A percentile compares a stretch with the other conserved stretches of the same genome.
phyloP scores from a whole-genome alignment of 2,888 invertebrate species.

The Watsonalla binaria region DNA sequence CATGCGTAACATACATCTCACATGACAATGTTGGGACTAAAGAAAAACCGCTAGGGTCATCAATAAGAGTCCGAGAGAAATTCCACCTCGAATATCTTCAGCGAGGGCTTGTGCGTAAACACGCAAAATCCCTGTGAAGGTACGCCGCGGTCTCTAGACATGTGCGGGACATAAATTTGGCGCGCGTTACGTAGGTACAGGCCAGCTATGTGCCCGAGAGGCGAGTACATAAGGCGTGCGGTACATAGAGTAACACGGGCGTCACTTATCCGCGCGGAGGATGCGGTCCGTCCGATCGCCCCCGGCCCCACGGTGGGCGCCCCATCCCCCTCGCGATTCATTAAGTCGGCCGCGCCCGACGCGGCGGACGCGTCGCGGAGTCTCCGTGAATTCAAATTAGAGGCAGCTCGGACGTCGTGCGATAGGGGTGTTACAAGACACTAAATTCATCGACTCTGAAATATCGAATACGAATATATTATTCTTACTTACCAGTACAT shows the following conservation, averaged over 20 bases:
- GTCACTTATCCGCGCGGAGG: conserved; percentile 78
- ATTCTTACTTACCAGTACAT: too few relatives aligned
- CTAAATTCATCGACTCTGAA: conserved; percentile 11
- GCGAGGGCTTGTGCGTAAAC: conserved; percentile 68
- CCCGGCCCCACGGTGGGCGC: conserved; percentile 49
- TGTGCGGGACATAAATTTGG: conserved; percentile 79
- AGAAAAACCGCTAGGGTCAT: conserved; percentile 48
- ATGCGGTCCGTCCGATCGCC: conserved; percentile 75
- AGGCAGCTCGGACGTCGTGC: conserved; percentile 75
- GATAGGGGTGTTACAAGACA: conserved; percentile 41
- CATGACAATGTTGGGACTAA: conserved; percentile 32
- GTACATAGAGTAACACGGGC: conserved; percentile 75
- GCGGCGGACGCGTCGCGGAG: conserved; percentile 77
- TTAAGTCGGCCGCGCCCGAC: conserved; percentile 78
- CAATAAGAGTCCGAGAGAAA: conserved; percentile 70
- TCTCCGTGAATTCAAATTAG: conserved; percentile 79
- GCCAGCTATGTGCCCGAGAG: conserved; percentile 62
- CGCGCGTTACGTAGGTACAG: conserved; percentile 74
- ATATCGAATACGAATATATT: too few relatives aligned
- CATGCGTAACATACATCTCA: not conserved
- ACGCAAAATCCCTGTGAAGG: conserved; percentile 78
- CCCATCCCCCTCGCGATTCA: conserved; percentile 68
- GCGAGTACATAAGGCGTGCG: conserved; percentile 67
- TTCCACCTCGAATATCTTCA: conserved; percentile 72
- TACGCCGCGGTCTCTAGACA: conserved; percentile 77